These are phyloP conservation scores for Phenganax marumi DNA, from an alignment of 92 coral and sea anemone genomes.

Conservation along the genomic window DNA sequence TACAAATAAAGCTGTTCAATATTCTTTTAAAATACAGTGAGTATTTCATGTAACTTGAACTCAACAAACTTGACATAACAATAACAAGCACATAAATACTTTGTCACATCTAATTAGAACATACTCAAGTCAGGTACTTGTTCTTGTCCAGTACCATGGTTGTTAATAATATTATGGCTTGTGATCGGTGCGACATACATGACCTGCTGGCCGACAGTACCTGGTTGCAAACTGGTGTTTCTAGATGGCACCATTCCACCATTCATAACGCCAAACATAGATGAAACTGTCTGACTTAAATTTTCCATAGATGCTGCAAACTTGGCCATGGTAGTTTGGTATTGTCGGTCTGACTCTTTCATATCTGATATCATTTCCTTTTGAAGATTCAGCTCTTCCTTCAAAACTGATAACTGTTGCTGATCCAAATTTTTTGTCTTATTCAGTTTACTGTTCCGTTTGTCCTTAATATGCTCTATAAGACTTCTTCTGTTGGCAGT, in stretches of 20 bases:
- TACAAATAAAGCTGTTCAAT: too few species aligned
- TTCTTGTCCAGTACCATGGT: too few species aligned
- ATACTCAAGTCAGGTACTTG: too few species aligned
- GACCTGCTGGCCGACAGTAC: background rate
- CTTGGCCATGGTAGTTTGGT: conserved; percentile 33
- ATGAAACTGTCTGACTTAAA: conserved; percentile 45
- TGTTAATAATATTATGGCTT: too few species aligned
- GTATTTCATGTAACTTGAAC: too few species aligned
- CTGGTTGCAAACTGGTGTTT: conserved; percentile 8
- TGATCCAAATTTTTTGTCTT: conserved; percentile 40
- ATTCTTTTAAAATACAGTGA: too few species aligned
- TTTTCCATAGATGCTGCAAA: conserved; percentile 44
- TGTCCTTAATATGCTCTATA: conserved; percentile 49
- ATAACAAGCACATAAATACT: too few species aligned
- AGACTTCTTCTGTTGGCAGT: conserved; percentile 31
- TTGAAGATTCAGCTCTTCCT: conserved; percentile 48
- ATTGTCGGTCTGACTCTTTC: conserved; percentile 43
- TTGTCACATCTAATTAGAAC: too few species aligned
- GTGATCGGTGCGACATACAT: background rate
- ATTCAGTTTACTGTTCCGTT: conserved; percentile 44
- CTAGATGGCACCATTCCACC: conserved; percentile 8
- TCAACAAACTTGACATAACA: too few species aligned
- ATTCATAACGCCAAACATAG: conserved; percentile 36
- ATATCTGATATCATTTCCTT: conserved; percentile 52
- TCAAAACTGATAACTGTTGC: conserved; percentile 35